These are phyloP conservation scores for sheep (Ovis aries) DNA, from an alignment of 2,113 vertebrate species.

Conservation along the genomic window ARS-UI_Ramb_v3.0 NC_056065.1:5316001-5316500, in stretches of 20 bases:
- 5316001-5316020: background rate
- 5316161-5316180: background rate
- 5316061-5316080: background rate
- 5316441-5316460: background rate
- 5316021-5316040: background rate
- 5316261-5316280: background rate
- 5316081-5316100: background rate
- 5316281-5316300: background rate
- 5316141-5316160: background rate
- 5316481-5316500: background rate
- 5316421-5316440: background rate
- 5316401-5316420: background rate
- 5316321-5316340: background rate
- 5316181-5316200: background rate
- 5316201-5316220: background rate
- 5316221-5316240: background rate
- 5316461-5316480: background rate
- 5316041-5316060: background rate
- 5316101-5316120: background rate
- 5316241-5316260: background rate
- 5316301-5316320: background rate
- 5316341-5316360: background rate
- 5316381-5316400: background rate
- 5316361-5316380: background rate
- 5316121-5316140: background rate